Percentiles rank a stretch among this genome's conserved stretches.
Evolutionary conservation across 1,140 invertebrate species (phyloP).

Genomic region (Drosophila pseudoananassae): DNA sequence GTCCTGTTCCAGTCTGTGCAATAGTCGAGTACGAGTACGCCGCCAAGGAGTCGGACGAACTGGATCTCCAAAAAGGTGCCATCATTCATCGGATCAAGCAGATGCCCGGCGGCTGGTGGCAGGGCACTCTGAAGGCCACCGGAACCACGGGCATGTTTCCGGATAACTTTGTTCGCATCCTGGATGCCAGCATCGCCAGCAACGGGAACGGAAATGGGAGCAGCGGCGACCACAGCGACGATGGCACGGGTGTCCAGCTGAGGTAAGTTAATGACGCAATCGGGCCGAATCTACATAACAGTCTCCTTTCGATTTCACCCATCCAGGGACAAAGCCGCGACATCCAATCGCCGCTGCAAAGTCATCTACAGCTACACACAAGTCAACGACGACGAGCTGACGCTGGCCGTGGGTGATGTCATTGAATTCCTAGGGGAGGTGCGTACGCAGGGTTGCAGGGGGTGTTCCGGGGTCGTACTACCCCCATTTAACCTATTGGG

Average conservation of each 20-base stretch:
- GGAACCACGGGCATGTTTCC: conserved; percentile 98
- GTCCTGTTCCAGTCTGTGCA: conserved; percentile 89
- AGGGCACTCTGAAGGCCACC: conserved; percentile 91
- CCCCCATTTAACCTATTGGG: conserved; percentile 75
- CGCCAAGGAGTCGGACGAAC: conserved; percentile 92
- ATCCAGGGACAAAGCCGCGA: conserved; percentile 84
- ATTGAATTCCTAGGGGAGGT: conserved; percentile 95
- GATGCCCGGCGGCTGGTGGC: conserved; percentile 97
- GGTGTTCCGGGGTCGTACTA: conserved; percentile 17
- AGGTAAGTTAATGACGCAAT: conserved; percentile 73
- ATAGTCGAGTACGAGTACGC: conserved; percentile 92
- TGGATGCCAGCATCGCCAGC: conserved; percentile 70
- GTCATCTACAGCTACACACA: conserved; percentile 96
- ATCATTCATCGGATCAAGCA: conserved; percentile 93
- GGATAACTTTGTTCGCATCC: conserved; percentile 96
- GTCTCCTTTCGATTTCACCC: conserved; percentile 20
- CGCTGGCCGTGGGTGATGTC: conserved; percentile 92
- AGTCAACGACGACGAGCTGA: conserved; percentile 95
- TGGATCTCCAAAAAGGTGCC: conserved; percentile 95
- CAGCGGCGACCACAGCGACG: conserved; percentile 65
- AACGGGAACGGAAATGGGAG: conserved; percentile 66
- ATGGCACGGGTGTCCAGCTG: conserved; percentile 64
- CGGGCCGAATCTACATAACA: conserved; percentile 21
- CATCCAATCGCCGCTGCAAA: conserved; percentile 88
- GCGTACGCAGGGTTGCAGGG: conserved; percentile 47